phyloP scores from a whole-genome alignment of 2,797 vertebrate genomes.

The Discoglossus pictus region DNA sequence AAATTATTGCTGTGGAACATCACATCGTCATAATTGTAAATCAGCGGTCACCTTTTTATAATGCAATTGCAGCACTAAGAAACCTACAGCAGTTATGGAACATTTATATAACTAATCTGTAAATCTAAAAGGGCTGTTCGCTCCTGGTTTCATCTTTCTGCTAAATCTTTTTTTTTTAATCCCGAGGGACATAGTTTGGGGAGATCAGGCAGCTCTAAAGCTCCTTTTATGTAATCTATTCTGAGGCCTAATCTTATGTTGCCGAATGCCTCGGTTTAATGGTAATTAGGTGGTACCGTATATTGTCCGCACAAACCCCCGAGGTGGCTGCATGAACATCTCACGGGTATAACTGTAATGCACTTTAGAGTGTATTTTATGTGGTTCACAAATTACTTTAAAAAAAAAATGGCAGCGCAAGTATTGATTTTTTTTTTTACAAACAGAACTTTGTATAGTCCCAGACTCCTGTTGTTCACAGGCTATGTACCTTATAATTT shows the following conservation, averaged over 20 bases:
- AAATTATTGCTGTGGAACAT: background rate
- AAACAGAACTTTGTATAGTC: too few species aligned
- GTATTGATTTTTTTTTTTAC: too few species aligned
- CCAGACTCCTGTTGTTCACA: background rate
- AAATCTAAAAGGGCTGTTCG: conserved; percentile 23
- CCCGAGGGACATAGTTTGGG: background rate
- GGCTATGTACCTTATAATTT: conserved; percentile 33
- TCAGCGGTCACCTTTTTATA: background rate
- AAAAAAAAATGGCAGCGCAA: too few species aligned
- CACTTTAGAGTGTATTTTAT: conserved; percentile 5
- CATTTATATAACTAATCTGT: conserved; percentile 2
- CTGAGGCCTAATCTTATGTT: too few species aligned
- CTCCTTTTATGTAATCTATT: too few species aligned
- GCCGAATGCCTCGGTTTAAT: too few species aligned
- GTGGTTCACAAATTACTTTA: too few species aligned
- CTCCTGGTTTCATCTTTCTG: conserved; percentile 11
- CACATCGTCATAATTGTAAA: too few species aligned
- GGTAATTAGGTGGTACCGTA: background rate
- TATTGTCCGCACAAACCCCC: background rate
- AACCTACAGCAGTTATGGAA: background rate
- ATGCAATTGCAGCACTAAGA: conserved; percentile 13
- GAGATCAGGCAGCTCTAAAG: too few species aligned
- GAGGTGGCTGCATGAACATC: background rate
- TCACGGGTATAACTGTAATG: conserved; percentile 4
- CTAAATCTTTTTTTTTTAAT: conserved; percentile 16